phyloP scores from a whole-genome alignment of 2,888 invertebrate species.

The Dasysyrphus albostriatus region DNA sequence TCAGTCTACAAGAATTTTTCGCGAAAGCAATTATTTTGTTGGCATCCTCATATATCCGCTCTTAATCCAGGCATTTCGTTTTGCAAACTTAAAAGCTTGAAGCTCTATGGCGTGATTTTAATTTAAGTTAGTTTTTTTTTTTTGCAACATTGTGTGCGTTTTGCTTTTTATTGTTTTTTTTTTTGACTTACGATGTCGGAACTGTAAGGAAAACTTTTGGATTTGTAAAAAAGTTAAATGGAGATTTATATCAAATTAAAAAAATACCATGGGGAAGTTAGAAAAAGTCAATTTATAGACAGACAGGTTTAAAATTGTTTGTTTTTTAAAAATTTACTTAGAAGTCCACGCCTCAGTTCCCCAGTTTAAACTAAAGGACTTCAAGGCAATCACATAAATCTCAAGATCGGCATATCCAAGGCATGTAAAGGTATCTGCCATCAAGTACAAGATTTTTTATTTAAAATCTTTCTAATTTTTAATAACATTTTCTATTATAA shows the following conservation, averaged over 20 bases:
- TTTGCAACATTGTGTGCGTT: slow-evolving; percentile 54
- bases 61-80: slow-evolving; percentile 55
- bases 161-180: slow-evolving; percentile 28
- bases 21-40: slow-evolving; percentile 71
- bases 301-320: too few relatives aligned
- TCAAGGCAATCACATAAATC: too few relatives aligned
- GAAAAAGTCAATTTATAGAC: too few relatives aligned
- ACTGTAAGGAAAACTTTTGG: slow-evolving; percentile 3
- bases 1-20: slow-evolving; percentile 63
- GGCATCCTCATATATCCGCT: slow-evolving; percentile 65
- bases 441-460: too few relatives aligned
- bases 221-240: not conserved
- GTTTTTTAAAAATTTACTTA: too few relatives aligned
- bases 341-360: too few relatives aligned
- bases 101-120: slow-evolving; percentile 70
- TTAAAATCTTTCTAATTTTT: too few relatives aligned
- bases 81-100: slow-evolving; percentile 63
- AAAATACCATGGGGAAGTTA: too few relatives aligned
- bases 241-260: not conserved
- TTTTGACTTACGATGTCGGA: not conserved
- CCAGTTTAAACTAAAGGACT: too few relatives aligned
- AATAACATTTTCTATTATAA: too few relatives aligned
- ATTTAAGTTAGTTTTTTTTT: slow-evolving; percentile 65
- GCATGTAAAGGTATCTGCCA: too few relatives aligned
- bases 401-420: too few relatives aligned